Evolutionary conservation across 1,140 invertebrate genomes (phyloP), one percentile per base, ranked within the genome.

Genomic region (Vanessa tameamea): DNA sequence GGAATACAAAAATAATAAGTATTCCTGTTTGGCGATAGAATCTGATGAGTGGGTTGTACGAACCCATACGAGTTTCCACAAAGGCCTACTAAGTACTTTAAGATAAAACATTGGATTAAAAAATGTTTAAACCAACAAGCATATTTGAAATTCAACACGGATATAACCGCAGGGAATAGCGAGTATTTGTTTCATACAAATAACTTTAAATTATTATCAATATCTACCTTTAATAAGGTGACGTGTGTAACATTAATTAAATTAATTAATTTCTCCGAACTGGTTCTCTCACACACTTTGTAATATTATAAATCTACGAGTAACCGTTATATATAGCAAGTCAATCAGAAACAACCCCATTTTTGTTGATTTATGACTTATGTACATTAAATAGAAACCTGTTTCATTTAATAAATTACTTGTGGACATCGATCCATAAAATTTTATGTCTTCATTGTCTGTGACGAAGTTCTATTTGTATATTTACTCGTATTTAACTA

Each of bases 331-430:
- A 63, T 16, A 51, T 50, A 16, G 11, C 47, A 14, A 53, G n/a
- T 73, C 65, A 63, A 68, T 73, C 55, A 63, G 26, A 73, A 66
- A 48, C 64, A 26, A 15, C 47, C 72, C 57, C 47, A 66, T 73
- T 68, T 47, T 67, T 53, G 9, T 47, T 72, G 55, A 67, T 73
- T 67, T 63, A 73, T 72, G 47, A 67, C 67, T 67, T 63, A 73
- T 67, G 1, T 37, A 9, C 8, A n/a, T 57, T 16, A 12, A 26
- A 47, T 26, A 37, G n/a, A 37, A 9, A 43, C 48, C 13, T 3
- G 16, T 65, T 23, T 50, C 37, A 23, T 65, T 9, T 15, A 26
- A 65, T 65, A 65, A 50, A 50, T 64, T 15, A 48, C 14, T 50
- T 16, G 63, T 47, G 15, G 14, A 12, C 16, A 47, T 47, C 31